Evolutionary conservation across 2,797 vertebrate species (phyloP), one percentile per base, ranked within the genome.

Genomic region (Gadopsis bispinosus): DNA sequence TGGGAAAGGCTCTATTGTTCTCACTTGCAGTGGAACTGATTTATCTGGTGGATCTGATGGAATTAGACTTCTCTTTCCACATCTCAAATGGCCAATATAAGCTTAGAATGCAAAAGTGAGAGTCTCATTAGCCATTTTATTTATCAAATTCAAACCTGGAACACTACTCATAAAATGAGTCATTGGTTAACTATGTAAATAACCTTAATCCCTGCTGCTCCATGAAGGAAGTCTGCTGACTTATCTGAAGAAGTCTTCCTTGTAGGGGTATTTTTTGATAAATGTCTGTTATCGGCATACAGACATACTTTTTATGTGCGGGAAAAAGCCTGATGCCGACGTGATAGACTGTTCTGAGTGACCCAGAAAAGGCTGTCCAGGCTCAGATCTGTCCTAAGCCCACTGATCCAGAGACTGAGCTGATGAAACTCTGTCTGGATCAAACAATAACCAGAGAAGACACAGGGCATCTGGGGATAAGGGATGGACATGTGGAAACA

Each of bases 361-460:
- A 92, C 89, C 90, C 88, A 91, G 84, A 89, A 86, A 89, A 71
- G 50, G 37, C 80, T 59, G 73, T 75, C 77, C 74, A 45, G 29
- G 62, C 83, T 80, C 73, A 83, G 84, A 89, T 87, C 81, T 80
- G 77, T 84, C 80, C 74, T 90, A 83, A 92, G 69, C 83, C 85
- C 81, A 85, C 86, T 92, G 90, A 91, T 91, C 90, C 88, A 80
- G 85, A 91, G 88, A 81, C 71, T 79, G 83, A 87, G 78, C 85
- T 83, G 86, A 87, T 86, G 74, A 92, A 86, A 87, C 88, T 87
- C 79, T 79, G 79, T 83, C 65, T 61, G 86, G 91, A 93, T 92
- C 88, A 92, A 91, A 89, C 79, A 91, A 91, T 89, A 91, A 88
- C 72, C 73, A 69, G 56, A 88, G 83, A 86, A 82, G 72, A 89